Evolutionary conservation across 1,140 invertebrate genomes (phyloP).

Genomic region (Venturia canescens): DNA sequence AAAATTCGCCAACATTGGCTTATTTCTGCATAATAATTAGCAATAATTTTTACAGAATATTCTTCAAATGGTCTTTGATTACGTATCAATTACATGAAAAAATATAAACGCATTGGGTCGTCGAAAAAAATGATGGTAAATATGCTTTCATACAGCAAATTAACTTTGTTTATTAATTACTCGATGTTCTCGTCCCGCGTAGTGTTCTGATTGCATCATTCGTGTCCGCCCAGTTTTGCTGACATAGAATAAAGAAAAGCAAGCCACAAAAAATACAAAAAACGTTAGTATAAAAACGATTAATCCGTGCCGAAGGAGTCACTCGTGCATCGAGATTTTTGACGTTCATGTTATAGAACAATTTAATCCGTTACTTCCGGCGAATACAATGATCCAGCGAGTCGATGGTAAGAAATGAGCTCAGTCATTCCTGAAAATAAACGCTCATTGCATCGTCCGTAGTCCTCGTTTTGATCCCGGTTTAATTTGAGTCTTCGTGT

Average conservation of each 20-base stretch:
- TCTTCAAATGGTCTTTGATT: too few relatives aligned
- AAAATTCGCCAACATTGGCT: too few relatives aligned
- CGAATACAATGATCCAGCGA: not conserved
- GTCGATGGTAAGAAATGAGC: not conserved
- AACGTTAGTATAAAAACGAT: not conserved
- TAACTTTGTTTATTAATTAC: too few relatives aligned
- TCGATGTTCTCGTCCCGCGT: too few relatives aligned
- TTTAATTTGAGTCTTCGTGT: not conserved
- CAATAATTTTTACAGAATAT: too few relatives aligned
- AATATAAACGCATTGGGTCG: too few relatives aligned
- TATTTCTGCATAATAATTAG: too few relatives aligned
- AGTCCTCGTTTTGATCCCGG: not conserved
- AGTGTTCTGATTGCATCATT: not conserved
- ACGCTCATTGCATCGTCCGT: not conserved
- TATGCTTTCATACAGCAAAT: too few relatives aligned
- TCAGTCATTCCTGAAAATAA: slow-evolving; percentile 41
- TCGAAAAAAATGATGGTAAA: too few relatives aligned
- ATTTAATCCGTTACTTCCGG: slow-evolving; percentile 31
- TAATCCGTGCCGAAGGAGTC: slow-evolving; percentile 23
- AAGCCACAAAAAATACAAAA: not conserved
- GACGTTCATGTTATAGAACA: slow-evolving; percentile 17
- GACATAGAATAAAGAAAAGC: not conserved
- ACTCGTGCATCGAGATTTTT: not conserved
- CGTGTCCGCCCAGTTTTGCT: not conserved
- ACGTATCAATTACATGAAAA: too few relatives aligned